Percentiles rank a stretch among this genome's conserved stretches.
These are phyloP conservation scores for Cottus gobio DNA, from an alignment of 2,113 vertebrate species.

Conservation along the genomic window DNA sequence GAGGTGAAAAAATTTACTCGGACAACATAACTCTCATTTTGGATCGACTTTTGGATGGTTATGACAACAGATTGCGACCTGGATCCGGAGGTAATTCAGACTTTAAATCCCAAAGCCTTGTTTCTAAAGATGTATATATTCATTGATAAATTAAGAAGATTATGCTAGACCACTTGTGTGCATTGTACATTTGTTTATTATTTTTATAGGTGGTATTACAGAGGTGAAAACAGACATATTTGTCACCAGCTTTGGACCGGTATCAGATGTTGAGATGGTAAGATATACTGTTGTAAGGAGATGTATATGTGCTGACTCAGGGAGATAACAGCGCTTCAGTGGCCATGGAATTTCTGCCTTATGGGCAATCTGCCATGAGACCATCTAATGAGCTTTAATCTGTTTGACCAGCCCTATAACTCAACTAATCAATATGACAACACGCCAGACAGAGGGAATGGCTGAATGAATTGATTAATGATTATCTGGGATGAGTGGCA, in stretches of 20 bases:
- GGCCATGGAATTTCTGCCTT: constrained; percentile 55
- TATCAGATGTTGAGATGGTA: constrained; percentile 87
- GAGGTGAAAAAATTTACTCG: constrained; percentile 80
- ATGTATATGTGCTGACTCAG: constrained; percentile 29
- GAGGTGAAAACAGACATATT: constrained; percentile 88
- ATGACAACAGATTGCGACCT: constrained; percentile 92
- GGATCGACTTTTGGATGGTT: constrained; percentile 92
- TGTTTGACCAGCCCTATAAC: constrained; percentile 73
- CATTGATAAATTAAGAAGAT: background rate
- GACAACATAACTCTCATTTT: constrained; percentile 92
- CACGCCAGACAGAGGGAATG: constrained; percentile 65
- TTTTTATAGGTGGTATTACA: constrained; percentile 79
- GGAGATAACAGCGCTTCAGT: constrained; percentile 46
- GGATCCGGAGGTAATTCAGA: constrained; percentile 89
- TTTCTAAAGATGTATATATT: background rate
- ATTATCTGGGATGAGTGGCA: constrained; percentile 69
- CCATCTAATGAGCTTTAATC: constrained; percentile 76
- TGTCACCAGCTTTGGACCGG: constrained; percentile 87
- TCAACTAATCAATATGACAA: constrained; percentile 78
- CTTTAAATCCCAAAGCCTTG: background rate
- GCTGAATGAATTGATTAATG: constrained; percentile 74
- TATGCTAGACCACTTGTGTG: background rate
- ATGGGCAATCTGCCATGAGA: constrained; percentile 71
- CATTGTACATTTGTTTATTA: constrained; percentile 11
- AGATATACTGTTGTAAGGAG: constrained; percentile 39